phyloP scores from a whole-genome alignment of 1,140 invertebrate genomes.

The Drosophila rufa region DNA sequence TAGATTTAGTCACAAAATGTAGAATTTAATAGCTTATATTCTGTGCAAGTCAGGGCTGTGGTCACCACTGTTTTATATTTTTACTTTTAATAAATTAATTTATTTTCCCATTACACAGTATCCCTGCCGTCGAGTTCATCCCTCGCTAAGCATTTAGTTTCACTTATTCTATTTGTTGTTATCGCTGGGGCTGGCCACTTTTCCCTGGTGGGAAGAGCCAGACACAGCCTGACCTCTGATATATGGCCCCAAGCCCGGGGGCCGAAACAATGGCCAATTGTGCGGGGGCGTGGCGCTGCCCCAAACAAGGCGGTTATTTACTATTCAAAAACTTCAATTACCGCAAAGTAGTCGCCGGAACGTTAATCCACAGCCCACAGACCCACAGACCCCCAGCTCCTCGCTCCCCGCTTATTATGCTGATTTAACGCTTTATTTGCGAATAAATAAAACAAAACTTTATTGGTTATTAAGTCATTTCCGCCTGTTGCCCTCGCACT shows the following conservation, averaged over 20 bases:
- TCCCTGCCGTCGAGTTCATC: neutral
- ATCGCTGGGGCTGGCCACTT: slow-evolving; percentile 29
- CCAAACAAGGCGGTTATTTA: slow-evolving; percentile 60
- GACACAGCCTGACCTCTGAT: slow-evolving; percentile 45
- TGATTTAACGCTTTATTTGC: slow-evolving; percentile 73
- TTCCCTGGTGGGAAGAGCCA: neutral
- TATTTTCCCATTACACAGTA: slow-evolving; percentile 4
- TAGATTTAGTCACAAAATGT: too few species aligned
- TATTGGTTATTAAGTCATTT: slow-evolving; percentile 77
- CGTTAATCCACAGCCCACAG: slow-evolving; percentile 45
- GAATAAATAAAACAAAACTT: slow-evolving; percentile 66
- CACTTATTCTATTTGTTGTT: slow-evolving; percentile 38
- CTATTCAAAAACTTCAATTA: slow-evolving; percentile 82
- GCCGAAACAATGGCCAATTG: slow-evolving; percentile 25
- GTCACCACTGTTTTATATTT: too few species aligned
- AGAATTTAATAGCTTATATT: too few species aligned
- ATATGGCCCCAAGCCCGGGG: slow-evolving; percentile 46
- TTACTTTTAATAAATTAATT: too few species aligned
- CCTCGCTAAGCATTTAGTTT: slow-evolving; percentile 15
- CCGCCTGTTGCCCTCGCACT: neutral
- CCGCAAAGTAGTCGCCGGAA: slow-evolving; percentile 62
- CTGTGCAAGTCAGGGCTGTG: too few species aligned
- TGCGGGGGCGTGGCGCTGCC: neutral
- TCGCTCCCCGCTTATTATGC: slow-evolving; percentile 44
- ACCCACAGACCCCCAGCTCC: too few species aligned